Evolutionary conservation across 2,888 invertebrate species (phyloP).

Genomic region (Heliconius ethilla): DNA sequence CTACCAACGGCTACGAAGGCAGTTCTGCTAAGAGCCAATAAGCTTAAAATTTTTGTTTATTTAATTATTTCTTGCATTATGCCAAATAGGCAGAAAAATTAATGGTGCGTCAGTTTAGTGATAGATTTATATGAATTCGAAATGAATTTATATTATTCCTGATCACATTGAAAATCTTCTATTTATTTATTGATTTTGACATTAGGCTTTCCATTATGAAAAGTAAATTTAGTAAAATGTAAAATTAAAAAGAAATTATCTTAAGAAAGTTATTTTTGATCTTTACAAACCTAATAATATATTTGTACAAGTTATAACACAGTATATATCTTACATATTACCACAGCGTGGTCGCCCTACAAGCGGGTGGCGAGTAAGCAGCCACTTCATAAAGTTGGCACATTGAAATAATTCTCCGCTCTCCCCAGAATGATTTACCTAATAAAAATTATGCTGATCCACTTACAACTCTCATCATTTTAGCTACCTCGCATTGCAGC

Average conservation of each 20-base stretch:
- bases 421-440: constrained; percentile 62
- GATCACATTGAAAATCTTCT: not conserved
- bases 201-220: not conserved
- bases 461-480: constrained; percentile 62
- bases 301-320: not conserved
- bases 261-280: not conserved
- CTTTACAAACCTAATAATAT: not conserved
- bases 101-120: not conserved
- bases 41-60: too few relatives aligned
- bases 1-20: too few relatives aligned
- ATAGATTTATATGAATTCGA: not conserved
- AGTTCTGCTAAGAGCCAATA: too few relatives aligned
- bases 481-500: constrained; percentile 46
- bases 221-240: not conserved
- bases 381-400: constrained; percentile 49
- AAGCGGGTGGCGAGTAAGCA: constrained; percentile 44
- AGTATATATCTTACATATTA: not conserved
- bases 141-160: not conserved
- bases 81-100: too few relatives aligned
- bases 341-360: constrained; percentile 39
- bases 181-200: too few relatives aligned
- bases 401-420: constrained; percentile 51
- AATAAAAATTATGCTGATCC: constrained; percentile 67
- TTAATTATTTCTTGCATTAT: too few relatives aligned
- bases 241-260: too few relatives aligned